A percentile compares a stretch with the other conserved stretches of the same genome.
Evolutionary conservation across 2,113 vertebrate genomes (phyloP).

Genomic region (Burhinus oedicnemus): DNA sequence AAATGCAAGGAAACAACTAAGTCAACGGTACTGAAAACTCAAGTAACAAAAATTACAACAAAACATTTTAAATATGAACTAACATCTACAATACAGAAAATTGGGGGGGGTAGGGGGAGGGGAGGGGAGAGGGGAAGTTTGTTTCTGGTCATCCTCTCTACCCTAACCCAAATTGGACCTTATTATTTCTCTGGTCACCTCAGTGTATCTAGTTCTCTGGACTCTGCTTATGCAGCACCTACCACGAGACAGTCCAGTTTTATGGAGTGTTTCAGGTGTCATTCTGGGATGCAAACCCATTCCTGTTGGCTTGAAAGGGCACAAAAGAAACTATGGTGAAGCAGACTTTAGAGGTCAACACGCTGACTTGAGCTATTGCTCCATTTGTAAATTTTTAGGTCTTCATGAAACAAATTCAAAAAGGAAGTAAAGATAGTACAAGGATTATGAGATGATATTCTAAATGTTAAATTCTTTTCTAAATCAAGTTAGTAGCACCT

Average conservation of each 20-base stretch:
- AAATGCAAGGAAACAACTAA: neutral
- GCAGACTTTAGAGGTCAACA: neutral
- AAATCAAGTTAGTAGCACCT: neutral
- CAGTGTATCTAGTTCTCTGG: neutral
- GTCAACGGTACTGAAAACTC: neutral
- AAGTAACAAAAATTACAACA: neutral
- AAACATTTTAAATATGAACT: neutral
- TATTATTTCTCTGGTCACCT: neutral
- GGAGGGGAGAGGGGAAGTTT: rapidly evolving
- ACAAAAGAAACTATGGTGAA: neutral
- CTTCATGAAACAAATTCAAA: neutral
- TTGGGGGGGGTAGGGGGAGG: rapidly evolving
- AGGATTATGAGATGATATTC: neutral
- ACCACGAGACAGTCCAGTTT: neutral
- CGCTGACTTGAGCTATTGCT: neutral
- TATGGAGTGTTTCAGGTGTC: neutral
- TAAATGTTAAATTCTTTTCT: neutral
- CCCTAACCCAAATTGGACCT: neutral
- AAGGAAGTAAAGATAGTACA: neutral
- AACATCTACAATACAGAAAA: neutral
- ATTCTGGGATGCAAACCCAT: neutral
- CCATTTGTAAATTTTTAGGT: neutral
- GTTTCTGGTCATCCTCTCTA: neutral
- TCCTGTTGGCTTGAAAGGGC: neutral
- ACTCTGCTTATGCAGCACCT: neutral